phyloP scores from a whole-genome alignment of 2,797 vertebrate genomes.

The Tragopan temminckii region DNA sequence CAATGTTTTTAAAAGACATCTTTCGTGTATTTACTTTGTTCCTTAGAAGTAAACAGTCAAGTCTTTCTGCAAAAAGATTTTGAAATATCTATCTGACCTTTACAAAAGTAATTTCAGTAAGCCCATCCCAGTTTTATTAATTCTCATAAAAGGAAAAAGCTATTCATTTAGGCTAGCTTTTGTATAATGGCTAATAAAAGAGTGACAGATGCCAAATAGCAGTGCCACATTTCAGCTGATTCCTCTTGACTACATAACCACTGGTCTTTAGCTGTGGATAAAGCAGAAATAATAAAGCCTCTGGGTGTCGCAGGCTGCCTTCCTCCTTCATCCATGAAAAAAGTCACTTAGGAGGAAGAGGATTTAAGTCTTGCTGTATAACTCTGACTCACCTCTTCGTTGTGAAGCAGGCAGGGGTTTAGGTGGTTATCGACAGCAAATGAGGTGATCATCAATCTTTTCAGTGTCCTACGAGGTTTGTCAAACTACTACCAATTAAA shows the following conservation, averaged over 20 bases:
- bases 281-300: not conserved
- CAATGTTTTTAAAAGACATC: not conserved
- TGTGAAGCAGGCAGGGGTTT: not conserved
- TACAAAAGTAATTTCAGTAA: conserved; percentile 9
- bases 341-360: not conserved
- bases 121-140: conserved; percentile 15
- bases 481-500: not conserved
- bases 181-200: not conserved
- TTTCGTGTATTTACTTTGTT: not conserved
- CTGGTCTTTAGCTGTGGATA: not conserved
- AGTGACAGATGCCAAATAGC: not conserved
- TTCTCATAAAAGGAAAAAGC: conserved; percentile 18
- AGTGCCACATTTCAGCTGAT: not conserved
- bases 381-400: rapidly evolving
- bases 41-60: not conserved
- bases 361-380: not conserved
- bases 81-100: conserved; percentile 16
- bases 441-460: not conserved
- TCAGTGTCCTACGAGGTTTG: not conserved
- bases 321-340: not conserved
- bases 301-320: rapidly evolving
- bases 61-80: not conserved
- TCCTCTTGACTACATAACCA: not conserved
- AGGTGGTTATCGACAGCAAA: not conserved
- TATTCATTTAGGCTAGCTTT: not conserved